A percentile compares a stretch with the other conserved stretches of the same genome.
phyloP scores from a whole-genome alignment of 1,140 invertebrate genomes.

The Palaemon carinicauda region DNA sequence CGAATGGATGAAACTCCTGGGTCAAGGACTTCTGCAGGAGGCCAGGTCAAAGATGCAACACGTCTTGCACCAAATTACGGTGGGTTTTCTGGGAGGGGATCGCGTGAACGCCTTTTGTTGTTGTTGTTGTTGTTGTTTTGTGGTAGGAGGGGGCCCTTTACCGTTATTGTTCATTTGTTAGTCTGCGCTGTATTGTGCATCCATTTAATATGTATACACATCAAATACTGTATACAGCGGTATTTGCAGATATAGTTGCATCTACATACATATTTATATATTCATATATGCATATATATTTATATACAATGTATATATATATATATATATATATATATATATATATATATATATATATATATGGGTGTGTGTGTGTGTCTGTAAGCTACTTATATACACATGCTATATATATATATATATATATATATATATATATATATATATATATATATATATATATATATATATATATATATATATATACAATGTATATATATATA shows the following conservation, averaged over 20 bases:
- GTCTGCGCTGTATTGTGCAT: too few relatives aligned
- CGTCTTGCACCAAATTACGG: slow-evolving; percentile 49
- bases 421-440: slow-evolving; percentile 15
- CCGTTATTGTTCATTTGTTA: too few relatives aligned
- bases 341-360: slow-evolving; percentile 18
- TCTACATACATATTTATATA: background rate
- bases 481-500: background rate
- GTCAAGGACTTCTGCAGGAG: slow-evolving; percentile 33
- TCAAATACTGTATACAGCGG: too few relatives aligned
- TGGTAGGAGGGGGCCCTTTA: too few relatives aligned
- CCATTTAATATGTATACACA: too few relatives aligned
- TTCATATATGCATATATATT: background rate
- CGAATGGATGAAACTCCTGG: slow-evolving; percentile 50
- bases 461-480: slow-evolving; percentile 19
- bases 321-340: slow-evolving; percentile 9
- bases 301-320: slow-evolving; percentile 12
- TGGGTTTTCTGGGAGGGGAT: background rate
- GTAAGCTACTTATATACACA: too few relatives aligned
- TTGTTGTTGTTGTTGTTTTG: too few relatives aligned
- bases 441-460: slow-evolving; percentile 12
- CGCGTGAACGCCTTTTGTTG: too few relatives aligned
- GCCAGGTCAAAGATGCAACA: slow-evolving; percentile 30
- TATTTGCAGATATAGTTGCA: background rate
- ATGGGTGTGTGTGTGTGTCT: too few relatives aligned
- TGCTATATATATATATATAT: background rate